Evolutionary conservation across 2,113 vertebrate species (phyloP).

Genomic region (Tragelaphus scriptus): DNA sequence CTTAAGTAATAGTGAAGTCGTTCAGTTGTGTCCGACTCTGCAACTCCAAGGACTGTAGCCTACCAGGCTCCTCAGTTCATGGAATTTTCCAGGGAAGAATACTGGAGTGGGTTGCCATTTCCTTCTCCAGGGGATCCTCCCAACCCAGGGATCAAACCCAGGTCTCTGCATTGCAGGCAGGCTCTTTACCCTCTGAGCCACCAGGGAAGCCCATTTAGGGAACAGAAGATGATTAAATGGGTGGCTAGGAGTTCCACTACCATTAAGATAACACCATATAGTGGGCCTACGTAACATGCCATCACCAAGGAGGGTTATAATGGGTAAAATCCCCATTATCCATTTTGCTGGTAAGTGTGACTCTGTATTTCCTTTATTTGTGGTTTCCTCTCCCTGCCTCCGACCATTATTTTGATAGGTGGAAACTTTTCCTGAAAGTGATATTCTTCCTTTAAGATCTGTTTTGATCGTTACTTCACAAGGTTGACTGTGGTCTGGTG

Average conservation of each 20-base stretch:
- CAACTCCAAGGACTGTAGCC: not conserved
- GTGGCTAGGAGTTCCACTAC: not conserved
- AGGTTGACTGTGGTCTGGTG: conserved; percentile 14
- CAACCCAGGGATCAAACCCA: not conserved
- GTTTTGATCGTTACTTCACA: conserved; percentile 41
- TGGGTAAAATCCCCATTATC: not conserved
- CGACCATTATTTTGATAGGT: not conserved
- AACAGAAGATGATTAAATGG: not conserved
- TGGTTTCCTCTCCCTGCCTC: not conserved
- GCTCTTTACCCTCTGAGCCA: not conserved
- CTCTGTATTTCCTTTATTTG: conserved; percentile 26
- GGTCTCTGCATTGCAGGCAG: not conserved
- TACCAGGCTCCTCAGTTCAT: not conserved
- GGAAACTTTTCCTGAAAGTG: conserved; percentile 49
- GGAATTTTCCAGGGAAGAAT: not conserved
- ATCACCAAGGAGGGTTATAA: too few relatives aligned
- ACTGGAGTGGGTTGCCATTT: not conserved
- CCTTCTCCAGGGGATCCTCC: not conserved
- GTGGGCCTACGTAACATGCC: accelerated
- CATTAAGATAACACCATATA: not conserved
- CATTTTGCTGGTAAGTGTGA: not conserved
- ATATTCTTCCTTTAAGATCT: conserved; percentile 35
- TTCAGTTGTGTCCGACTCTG: not conserved
- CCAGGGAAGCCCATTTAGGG: not conserved
- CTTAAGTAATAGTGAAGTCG: not conserved